Percentiles rank a stretch among this genome's conserved stretches.
phyloP scores from a whole-genome alignment of 2,113 vertebrate genomes.

The Seriola quinqueradiata region DNA sequence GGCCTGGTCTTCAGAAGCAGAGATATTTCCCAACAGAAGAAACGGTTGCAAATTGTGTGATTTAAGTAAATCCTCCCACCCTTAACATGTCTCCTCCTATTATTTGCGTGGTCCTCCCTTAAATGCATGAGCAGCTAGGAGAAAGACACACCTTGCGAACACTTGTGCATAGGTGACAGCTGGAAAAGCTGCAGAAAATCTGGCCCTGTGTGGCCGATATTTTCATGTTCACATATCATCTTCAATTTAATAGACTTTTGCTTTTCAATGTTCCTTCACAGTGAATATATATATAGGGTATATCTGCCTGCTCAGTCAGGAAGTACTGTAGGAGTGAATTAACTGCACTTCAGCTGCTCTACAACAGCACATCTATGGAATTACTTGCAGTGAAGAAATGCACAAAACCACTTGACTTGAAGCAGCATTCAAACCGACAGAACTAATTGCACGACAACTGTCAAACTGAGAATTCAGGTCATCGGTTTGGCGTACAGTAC shows the following conservation, averaged over 20 bases:
- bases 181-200: neutral
- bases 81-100: no score
- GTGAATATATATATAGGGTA: neutral
- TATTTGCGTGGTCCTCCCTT: neutral
- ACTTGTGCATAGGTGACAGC: no score
- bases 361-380: neutral
- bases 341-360: slow-evolving; percentile 36
- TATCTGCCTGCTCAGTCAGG: neutral
- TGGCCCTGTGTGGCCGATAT: neutral
- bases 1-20: neutral
- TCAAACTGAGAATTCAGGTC: slow-evolving; percentile 71
- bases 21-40: neutral
- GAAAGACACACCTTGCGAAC: neutral
- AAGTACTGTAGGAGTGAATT: slow-evolving; percentile 2
- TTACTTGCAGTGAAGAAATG: slow-evolving; percentile 33
- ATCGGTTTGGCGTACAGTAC: slow-evolving; percentile 59
- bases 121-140: neutral
- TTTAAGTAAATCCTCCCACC: no score
- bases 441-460: slow-evolving; percentile 67
- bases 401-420: slow-evolving; percentile 33
- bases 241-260: slow-evolving; percentile 11
- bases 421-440: slow-evolving; percentile 43
- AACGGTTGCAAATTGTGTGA: neutral
- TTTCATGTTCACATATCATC: neutral
- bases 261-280: neutral